Percentiles rank a stretch among this genome's conserved stretches.
Conservation (phyloP, 1,140 invertebrate species). For the Drosophila rhopaloa region DNA sequence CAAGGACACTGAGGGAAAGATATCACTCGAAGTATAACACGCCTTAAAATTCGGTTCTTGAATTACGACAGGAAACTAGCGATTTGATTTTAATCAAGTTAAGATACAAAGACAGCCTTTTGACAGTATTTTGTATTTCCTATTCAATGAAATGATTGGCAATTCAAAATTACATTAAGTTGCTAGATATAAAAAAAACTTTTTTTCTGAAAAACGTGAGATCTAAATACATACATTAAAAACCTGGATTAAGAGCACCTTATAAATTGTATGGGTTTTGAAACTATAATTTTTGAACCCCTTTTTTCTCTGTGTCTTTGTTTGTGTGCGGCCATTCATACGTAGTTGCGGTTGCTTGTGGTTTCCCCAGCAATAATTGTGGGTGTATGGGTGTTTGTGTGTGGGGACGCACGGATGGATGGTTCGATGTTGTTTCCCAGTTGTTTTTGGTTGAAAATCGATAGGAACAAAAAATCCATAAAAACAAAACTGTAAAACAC, state of each 20-base stretch:
- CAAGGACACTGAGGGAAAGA: constrained; percentile 9
- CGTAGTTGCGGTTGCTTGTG: constrained; percentile 57
- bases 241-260: not conserved
- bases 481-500: constrained; percentile 27
- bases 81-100: too few relatives aligned
- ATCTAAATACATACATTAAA: too few relatives aligned
- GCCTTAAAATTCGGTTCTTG: not conserved
- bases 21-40: too few relatives aligned
- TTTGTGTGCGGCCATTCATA: constrained; percentile 24
- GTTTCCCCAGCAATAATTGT: constrained; percentile 53
- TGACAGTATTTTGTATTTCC: too few relatives aligned
- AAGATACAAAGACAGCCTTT: too few relatives aligned
- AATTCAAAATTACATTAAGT: too few relatives aligned
- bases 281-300: not conserved
- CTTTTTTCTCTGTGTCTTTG: constrained; percentile 22
- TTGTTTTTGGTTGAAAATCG: constrained; percentile 66
- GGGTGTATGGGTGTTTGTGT: constrained; percentile 39
- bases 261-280: not conserved
- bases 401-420: constrained; percentile 46
- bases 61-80: too few relatives aligned
- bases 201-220: too few relatives aligned
- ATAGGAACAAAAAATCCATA: constrained; percentile 55
- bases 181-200: too few relatives aligned
- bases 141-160: too few relatives aligned
- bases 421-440: constrained; percentile 57